Base-by-base conservation (phyloP, 2,113 vertebrate species). In the Choloepus hoffmanni region DNA sequence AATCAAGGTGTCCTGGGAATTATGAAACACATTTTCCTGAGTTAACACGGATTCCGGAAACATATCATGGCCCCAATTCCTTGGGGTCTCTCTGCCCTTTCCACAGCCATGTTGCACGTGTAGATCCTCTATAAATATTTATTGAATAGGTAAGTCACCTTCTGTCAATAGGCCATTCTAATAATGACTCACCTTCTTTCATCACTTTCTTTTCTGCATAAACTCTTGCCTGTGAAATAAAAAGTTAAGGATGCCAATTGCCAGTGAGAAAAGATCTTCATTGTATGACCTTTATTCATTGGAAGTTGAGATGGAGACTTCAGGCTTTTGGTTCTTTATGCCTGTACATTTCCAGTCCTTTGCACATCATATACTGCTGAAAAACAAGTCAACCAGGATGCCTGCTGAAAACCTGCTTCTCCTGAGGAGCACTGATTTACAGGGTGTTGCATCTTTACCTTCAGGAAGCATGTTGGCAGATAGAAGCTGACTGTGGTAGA, bases 41-140 rank as follows among this genome's bases (percentile, higher is more conserved):
- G 55, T 45, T 95, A 95, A 93, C 74, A 76, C 1, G 4, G n/a
- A 72, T 76, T 76, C 43, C 85, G 43, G 85, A 86, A 89, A 53
- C 43, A 36, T 23, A 62, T n/a, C 40, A 79, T 3, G 9, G 58
- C 58, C 30, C 30, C 9, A 67, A 76, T 68, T 58, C n/a, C 73
- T 28, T 36, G 14, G 28, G 43, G 63, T 28, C 11, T n/a, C 63
- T 85, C 30, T 24, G 24, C 28, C 70, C 53, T 93, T 77, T 93
- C 60, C 63, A 78, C 45, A 83, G 28, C 13, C 18, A 53, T 55
- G 30, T 48, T 85, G 65, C 4, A n/a, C 11, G 23, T n/a, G 62
- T 70, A 53, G 33, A 28, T 33, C 63, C 8, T 85, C 60, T 53
- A 30, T 82, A 68, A 87, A 70, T 65, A 91, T 73, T 73, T 90